phyloP scores from a whole-genome alignment of 2,113 vertebrate species.

The Colistium nudipinnis region DNA sequence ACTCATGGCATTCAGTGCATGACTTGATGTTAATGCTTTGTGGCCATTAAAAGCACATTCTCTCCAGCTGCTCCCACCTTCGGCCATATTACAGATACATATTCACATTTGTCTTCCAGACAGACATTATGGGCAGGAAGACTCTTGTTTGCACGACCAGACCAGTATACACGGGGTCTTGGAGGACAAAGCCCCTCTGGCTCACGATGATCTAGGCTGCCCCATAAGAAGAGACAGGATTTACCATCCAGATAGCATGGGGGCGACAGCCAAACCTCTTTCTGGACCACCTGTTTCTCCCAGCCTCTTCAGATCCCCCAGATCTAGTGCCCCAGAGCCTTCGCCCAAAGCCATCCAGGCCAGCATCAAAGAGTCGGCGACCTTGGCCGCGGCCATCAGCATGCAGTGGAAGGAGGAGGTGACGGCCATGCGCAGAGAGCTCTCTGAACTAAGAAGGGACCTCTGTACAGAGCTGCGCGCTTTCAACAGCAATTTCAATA shows the following conservation, averaged over 20 bases:
- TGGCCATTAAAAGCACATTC: slow-evolving; percentile 76
- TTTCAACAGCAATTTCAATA: slow-evolving; percentile 84
- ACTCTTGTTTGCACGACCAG: slow-evolving; percentile 81
- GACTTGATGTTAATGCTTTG: slow-evolving; percentile 74
- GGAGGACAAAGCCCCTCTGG: slow-evolving; percentile 77
- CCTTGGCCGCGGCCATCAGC: slow-evolving; percentile 81
- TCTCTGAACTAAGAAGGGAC: slow-evolving; percentile 81
- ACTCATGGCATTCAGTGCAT: slow-evolving; percentile 80
- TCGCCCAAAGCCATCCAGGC: slow-evolving; percentile 79
- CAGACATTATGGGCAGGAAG: slow-evolving; percentile 85
- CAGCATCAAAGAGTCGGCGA: slow-evolving; percentile 82
- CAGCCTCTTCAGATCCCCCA: slow-evolving; percentile 74
- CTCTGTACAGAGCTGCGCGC: slow-evolving; percentile 83
- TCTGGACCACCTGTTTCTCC: slow-evolving; percentile 77
- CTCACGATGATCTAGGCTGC: slow-evolving; percentile 79
- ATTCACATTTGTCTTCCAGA: slow-evolving; percentile 87
- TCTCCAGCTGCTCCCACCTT: slow-evolving; percentile 83
- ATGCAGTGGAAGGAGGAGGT: slow-evolving; percentile 86
- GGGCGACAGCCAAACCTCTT: slow-evolving; percentile 73
- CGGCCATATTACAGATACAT: slow-evolving; percentile 74
- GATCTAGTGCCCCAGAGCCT: slow-evolving; percentile 65
- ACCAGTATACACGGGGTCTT: slow-evolving; percentile 78
- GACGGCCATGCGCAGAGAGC: slow-evolving; percentile 82
- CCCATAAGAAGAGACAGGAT: slow-evolving; percentile 79
- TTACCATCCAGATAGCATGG: slow-evolving; percentile 69